Base-by-base conservation (phyloP, 2,888 invertebrate species). In the Diplazon laetatorius region DNA sequence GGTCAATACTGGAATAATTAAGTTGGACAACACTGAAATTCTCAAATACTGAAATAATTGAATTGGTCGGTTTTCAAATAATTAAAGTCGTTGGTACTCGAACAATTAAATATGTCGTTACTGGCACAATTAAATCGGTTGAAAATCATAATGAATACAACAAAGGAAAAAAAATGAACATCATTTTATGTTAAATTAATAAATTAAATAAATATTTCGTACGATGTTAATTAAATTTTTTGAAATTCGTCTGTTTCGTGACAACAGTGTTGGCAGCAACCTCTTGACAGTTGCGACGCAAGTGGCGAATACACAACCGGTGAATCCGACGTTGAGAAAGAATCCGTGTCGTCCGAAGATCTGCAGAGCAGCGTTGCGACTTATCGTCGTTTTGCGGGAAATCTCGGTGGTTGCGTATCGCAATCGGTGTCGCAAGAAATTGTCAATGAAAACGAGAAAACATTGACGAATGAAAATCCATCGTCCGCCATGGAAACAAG, bases 251-350 rank as follows among this genome's bases (percentile, higher is more conserved):
- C n/a, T 20, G 2, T 46, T 35, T 50, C 8, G 8, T 20, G 35
- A 9, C 42, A 18, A 46, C 60, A 84, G 83, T 82, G 82, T 74
- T 86, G 84, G 80, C 80, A 82, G n/a, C 91, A 94, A 92, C 93
- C 94, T 59, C 93, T 94, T 71, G 95, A 95, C 89, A 95, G 95
- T 91, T 97, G 97, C 90, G 97, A 97, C 89, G 97, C 97, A 0
- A 97, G 97, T 75, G 96, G 97, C 12, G 97, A 97, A 91, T 97
- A 96, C 83, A 97, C 97, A 50, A 95, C 95, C 6, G 93, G 93
- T 63, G 95, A 95, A 87, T 94, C 94, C 60, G 94, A 94, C 88
- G 93, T 94, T 63, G 95, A 95, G 80, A 91, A 91, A 39, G 94
- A 94, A 60, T 95, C 96, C 0, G 93, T 95, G 80, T 94, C 95